Conservation (phyloP, 1,140 invertebrate species). For the Semibalanus balanoides region DNA sequence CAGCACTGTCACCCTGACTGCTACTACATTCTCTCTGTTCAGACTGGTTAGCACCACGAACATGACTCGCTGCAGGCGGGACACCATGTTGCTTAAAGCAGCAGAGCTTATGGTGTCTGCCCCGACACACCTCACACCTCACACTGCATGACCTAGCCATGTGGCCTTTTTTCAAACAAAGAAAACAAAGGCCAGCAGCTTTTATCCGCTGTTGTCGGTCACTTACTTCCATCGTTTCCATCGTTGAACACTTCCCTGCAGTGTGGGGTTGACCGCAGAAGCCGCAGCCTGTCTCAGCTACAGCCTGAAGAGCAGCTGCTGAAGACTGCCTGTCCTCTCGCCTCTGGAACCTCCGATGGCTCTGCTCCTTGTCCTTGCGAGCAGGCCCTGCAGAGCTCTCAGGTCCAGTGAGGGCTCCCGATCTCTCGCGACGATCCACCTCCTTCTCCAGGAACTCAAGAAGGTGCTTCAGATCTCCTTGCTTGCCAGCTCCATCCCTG, state of each 20-base stretch:
- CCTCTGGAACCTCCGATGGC: background rate
- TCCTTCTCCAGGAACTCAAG: conserved; percentile 10
- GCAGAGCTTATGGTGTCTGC: background rate
- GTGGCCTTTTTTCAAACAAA: background rate
- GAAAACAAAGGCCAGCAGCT: background rate
- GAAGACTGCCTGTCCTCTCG: background rate
- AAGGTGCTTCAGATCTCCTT: conserved; percentile 10
- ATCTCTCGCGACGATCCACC: conserved; percentile 7
- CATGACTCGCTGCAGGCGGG: no score
- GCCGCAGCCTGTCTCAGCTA: background rate
- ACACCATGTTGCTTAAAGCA: background rate
- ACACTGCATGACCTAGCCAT: background rate
- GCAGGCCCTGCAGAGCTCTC: background rate
- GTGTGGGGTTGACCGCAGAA: background rate
- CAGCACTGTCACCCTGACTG: background rate
- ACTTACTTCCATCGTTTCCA: background rate
- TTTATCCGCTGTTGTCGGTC: background rate
- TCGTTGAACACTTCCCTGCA: conserved; percentile 7
- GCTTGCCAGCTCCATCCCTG: conserved; percentile 4
- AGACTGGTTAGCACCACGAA: no score
- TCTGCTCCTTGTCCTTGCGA: background rate
- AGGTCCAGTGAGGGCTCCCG: background rate
- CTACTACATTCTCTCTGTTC: background rate
- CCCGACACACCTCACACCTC: background rate
- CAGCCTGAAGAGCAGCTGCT: conserved; percentile 1